A percentile compares a stretch with the other conserved stretches of the same genome.
Evolutionary conservation across 2,888 invertebrate genomes (phyloP).

Genomic region (Meghimatium bilineatum): DNA sequence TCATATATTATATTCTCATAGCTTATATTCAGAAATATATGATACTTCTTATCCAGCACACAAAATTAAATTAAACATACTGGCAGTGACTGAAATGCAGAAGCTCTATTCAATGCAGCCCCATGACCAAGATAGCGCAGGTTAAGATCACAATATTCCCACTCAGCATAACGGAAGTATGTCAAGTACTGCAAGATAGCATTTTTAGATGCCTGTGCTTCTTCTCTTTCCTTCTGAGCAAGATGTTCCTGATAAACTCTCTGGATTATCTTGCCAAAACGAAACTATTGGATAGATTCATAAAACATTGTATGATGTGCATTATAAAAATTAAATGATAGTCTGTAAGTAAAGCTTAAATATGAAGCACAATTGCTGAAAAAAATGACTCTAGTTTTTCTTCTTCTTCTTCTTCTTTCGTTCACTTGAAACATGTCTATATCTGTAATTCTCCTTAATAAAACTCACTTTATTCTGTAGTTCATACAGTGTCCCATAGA

Average conservation of each 20-base stretch:
- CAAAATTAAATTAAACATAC: background rate
- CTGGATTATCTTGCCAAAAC: conserved; percentile 57
- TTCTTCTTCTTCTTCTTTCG: too few relatives aligned
- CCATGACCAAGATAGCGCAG: conserved; percentile 58
- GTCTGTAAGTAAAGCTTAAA: background rate
- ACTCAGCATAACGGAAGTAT: conserved; percentile 55
- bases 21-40: too few relatives aligned
- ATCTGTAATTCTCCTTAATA: too few relatives aligned
- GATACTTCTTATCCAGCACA: too few relatives aligned
- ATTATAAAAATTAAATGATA: background rate
- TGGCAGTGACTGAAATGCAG: background rate
- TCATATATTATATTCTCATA: too few relatives aligned
- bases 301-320: background rate
- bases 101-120: conserved; percentile 1
- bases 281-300: conserved; percentile 54
- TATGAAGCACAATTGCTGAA: background rate
- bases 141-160: conserved; percentile 63
- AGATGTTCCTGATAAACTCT: conserved; percentile 51
- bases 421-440: too few relatives aligned
- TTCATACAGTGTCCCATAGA: too few relatives aligned
- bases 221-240: conserved; percentile 38
- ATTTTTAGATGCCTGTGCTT: conserved; percentile 22
- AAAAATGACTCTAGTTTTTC: too few relatives aligned
- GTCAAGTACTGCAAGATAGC: conserved; percentile 11
- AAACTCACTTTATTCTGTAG: too few relatives aligned